Base-by-base conservation (phyloP, 2,113 vertebrate species). In the Nyctereutes procyonoides region DNA sequence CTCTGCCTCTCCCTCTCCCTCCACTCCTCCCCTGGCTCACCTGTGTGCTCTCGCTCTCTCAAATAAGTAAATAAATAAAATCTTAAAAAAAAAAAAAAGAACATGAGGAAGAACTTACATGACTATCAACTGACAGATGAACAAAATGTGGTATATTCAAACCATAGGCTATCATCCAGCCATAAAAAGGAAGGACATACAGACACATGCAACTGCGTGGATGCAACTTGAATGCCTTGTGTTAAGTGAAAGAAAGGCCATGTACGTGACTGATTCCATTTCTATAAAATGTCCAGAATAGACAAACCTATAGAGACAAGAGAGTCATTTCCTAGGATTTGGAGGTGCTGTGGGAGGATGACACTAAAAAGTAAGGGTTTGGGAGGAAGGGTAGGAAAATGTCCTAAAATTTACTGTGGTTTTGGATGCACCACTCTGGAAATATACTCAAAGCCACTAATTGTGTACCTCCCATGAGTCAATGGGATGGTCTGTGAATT, bases 141-240 rank as follows among this genome's bases (percentile, higher is more conserved):
- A 9, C 55, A 56, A 83, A 80, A 76, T 0, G 17, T 17, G 3
- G 28, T 12, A 1, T 5, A 56, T 5, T 35, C 67, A 9, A 6
- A 67, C 16, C 38, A 8, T 0, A 9, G 48, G 67, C 24, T 1
- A 35, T 26, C 38, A 62, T 30, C 3, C n/a, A 24, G 14, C n/a
- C 51, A 3, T 1, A 19, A 30, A 79, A 51, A 80, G 30, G 38
- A 80, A 28, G 1, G 15, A 51, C 8, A 79, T 10, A 4, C 22
- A 1, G n/a, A 13, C 32, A 2, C n/a, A 14, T 3, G 28, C 62
- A 16, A 4, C 4, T 12, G 7, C 22, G 16, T 0, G 2, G 13
- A 35, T 9, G 32, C 2, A 82, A n/a, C n/a, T 0, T 28, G 80
- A 28, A 48, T 3, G 73, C 30, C 8, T 1, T 5, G 5, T 26